Evolutionary conservation across 2,888 invertebrate species (phyloP).

Genomic region (Euspilapteryx auroguttella): DNA sequence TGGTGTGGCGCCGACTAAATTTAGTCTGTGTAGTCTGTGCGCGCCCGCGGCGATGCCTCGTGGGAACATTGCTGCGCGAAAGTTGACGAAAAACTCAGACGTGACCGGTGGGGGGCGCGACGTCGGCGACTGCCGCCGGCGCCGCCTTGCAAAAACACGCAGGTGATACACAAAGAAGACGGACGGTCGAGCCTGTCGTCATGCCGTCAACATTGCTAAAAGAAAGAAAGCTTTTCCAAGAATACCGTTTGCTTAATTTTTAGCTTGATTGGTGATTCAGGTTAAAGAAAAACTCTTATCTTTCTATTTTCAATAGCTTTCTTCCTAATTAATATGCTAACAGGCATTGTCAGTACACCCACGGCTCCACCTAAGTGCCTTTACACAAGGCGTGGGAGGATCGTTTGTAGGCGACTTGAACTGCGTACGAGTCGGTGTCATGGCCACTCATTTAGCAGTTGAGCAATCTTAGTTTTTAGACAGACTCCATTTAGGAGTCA

Average conservation of each 20-base stretch:
- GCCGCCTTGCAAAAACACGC: constrained; percentile 17
- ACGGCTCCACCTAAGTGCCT: constrained; percentile 24
- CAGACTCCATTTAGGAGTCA: too few species aligned
- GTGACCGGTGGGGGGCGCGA: constrained; percentile 21
- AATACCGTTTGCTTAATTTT: too few species aligned
- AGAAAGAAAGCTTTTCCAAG: too few species aligned
- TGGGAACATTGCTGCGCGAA: constrained; percentile 30
- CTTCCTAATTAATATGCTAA: constrained; percentile 57
- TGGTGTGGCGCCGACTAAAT: constrained; percentile 16
- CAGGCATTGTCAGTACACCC: constrained; percentile 51
- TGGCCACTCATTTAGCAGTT: constrained; percentile 26
- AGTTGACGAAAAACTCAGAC: constrained; percentile 40
- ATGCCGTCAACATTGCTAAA: too few species aligned
- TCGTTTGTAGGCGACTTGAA: constrained; percentile 24
- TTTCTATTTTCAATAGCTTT: constrained; percentile 44
- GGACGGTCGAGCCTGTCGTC: too few species aligned
- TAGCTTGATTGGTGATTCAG: too few species aligned
- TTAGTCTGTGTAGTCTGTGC: constrained; percentile 11
- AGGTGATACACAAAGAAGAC: too few species aligned
- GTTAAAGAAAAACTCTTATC: too few species aligned
- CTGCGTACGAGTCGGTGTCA: constrained; percentile 35
- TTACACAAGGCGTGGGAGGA: constrained; percentile 22
- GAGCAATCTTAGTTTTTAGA: constrained; percentile 5
- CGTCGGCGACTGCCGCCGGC: constrained; percentile 13
- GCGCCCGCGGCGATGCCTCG: constrained; percentile 9